Base-by-base conservation (phyloP, 1,140 invertebrate species). In the Epicauta chinensis region DNA sequence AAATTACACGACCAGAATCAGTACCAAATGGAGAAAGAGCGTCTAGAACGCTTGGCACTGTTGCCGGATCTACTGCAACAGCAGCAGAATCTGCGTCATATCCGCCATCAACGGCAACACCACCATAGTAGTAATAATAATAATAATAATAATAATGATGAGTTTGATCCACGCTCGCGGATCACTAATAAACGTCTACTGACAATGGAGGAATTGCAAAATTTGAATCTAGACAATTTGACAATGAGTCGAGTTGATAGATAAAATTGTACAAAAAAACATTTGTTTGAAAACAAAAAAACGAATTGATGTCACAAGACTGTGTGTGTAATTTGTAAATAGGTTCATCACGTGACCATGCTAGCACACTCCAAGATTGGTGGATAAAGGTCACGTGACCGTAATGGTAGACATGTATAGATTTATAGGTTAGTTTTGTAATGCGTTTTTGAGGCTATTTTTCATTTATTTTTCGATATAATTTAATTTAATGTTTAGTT, bases 101-200 rank as follows among this genome's bases (percentile, higher is more conserved):
- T 67, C 6, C 43, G 65, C 6, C 65, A 67, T 35, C 65, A 65
- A 31, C 54, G 58, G 23, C 63, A 65, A 43, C 59, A 65, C 37
- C 23, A 23, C 4, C 4, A 7, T 23, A 23, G 23, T 3, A 3
- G 4, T 23, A 23, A 23, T 23, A 23, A 7, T 23, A 23, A 23
- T 23, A 23, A 13, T 35, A 48, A 23, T 23, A 23, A 23, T 23
- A 23, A 23, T 23, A 23, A 23, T 23, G 7, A 23, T 23, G 34
- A 34, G 7, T 34, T 16, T 9, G 55, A 56, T 36, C 49, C 50
- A n/a, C 32, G 55, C n/a, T 47, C 49, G 1, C 39, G 41, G 10
- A 47, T 56, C 12, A 35, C 53, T 23, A 44, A 51, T 11, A 36
- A 56, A 16, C 32, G 43, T 16, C 30, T 56, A n/a, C 10, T 56